Base-by-base conservation (phyloP, 2,888 invertebrate genomes). In the Rhyacophila evoluta region DNA sequence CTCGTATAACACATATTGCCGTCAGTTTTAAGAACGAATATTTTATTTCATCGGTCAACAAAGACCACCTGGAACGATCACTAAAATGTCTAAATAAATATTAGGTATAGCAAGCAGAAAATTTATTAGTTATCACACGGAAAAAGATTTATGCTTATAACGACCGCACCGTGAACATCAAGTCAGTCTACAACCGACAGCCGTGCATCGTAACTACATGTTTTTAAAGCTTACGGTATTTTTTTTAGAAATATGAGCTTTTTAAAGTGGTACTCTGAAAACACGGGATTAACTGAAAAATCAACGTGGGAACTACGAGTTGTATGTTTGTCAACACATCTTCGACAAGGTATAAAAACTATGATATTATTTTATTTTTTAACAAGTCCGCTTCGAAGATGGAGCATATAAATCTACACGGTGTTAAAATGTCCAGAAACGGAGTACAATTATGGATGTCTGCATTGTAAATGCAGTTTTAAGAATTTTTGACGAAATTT, bases 161-260 rank as follows among this genome's bases (percentile, higher is more conserved):
- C 15, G 10, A 19, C 25, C 15, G 10, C 55, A 55, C 41, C 10
- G 10, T 10, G 15, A 10, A 25, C 10, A 55, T 25, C 55, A 55
- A 55, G 10, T 19, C 55, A 33, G 29, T 33, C 29, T 33, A 33
- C 25, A 19, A 55, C 55, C 10, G 55, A 55, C 55, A 55, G 55
- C 15, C 55, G 25, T 19, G 55, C 55, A 25, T 55, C 19, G 55
- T 10, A 55, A 55, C 55, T 55, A 10, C 39, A 37, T 79, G 39
- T 79, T 79, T 75, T 75, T 76, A 68, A 75, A 72, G 75, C 72
- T 72, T 71, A 67, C 37, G 15, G 67, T 25, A 73, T 73, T 68
- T 72, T 74, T 74, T 79, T 72, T 25, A 72, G 77, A 77, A 79
- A 79, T 71, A 77, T 68, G 76, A 77, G 77, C 74, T 79, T 79